A percentile compares a stretch with the other conserved stretches of the same genome.
phyloP scores from a whole-genome alignment of 1,140 invertebrate genomes.

The Bombus sylvicola region DNA sequence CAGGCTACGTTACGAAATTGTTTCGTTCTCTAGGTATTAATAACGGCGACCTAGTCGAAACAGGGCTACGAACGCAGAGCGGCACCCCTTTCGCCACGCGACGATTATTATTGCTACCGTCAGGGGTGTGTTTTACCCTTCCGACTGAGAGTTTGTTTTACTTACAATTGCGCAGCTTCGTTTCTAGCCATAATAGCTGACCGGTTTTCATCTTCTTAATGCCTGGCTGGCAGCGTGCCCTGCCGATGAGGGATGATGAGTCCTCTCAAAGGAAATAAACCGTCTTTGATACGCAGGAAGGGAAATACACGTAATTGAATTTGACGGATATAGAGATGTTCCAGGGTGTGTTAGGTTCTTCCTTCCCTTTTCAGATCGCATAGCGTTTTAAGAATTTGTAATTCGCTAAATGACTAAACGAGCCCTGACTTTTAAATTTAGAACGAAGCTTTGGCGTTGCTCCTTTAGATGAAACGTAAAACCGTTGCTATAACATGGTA shows the following conservation, averaged over 20 bases:
- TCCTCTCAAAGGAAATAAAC: constrained; percentile 31
- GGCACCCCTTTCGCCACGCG: constrained; percentile 61
- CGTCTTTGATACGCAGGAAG: constrained; percentile 21
- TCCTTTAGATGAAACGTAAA: background rate
- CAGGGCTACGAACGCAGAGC: background rate
- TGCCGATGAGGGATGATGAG: too few relatives aligned
- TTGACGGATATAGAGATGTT: constrained; percentile 2
- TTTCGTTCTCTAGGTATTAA: constrained; percentile 66
- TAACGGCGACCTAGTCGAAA: constrained; percentile 49
- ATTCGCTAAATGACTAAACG: background rate
- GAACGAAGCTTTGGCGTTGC: background rate
- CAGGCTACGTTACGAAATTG: constrained; percentile 61
- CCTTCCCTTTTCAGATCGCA: background rate
- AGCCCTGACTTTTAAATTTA: background rate
- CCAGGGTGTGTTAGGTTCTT: background rate
- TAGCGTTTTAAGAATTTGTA: background rate
- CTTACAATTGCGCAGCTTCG: constrained; percentile 2
- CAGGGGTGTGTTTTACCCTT: constrained; percentile 27
- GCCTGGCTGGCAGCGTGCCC: background rate
- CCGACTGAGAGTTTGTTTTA: constrained; percentile 12
- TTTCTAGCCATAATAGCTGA: constrained; percentile 35
- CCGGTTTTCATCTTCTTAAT: constrained; percentile 49
- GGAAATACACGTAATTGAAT: constrained; percentile 25
- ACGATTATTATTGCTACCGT: constrained; percentile 55
- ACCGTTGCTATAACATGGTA: background rate